These are phyloP conservation scores for Busseola fusca DNA, from an alignment of 2,888 invertebrate genomes.

Conservation along the genomic window DNA sequence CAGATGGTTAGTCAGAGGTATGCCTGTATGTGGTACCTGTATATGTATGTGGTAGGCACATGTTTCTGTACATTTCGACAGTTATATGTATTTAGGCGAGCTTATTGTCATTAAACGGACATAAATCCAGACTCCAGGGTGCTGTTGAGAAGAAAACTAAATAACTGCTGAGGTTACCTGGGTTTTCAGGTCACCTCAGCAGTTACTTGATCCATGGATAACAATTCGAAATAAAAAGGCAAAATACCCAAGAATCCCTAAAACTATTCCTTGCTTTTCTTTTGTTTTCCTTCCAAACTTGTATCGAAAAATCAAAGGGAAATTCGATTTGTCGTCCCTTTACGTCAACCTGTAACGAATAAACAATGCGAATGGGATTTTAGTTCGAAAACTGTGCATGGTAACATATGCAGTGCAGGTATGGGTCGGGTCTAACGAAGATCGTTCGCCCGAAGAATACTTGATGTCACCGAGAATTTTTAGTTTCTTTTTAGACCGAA, in stretches of 20 bases:
- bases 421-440: conserved; percentile 85
- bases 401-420: conserved; percentile 88
- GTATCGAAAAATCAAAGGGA: conserved; percentile 81
- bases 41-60: no score
- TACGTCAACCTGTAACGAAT: conserved; percentile 84
- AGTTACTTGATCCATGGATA: no score
- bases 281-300: conserved; percentile 74
- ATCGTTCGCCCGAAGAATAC: conserved; percentile 82
- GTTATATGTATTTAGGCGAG: no score
- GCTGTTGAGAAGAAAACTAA: no score
- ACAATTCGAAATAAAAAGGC: background rate
- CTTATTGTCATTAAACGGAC: no score
- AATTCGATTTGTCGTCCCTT: conserved; percentile 84
- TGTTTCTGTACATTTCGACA: no score
- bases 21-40: no score
- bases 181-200: no score
- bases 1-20: no score
- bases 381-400: conserved; percentile 79
- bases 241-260: background rate
- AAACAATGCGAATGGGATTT: conserved; percentile 81
- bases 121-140: no score
- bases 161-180: no score
- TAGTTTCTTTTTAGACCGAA: conserved; percentile 54
- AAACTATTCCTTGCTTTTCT: conserved; percentile 38
- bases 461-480: conserved; percentile 79